A percentile compares a stretch with the other conserved stretches of the same genome.
These are phyloP conservation scores for Lordiphosa fenestrarum DNA, from an alignment of 2,888 invertebrate genomes.

Conservation along the genomic window DNA sequence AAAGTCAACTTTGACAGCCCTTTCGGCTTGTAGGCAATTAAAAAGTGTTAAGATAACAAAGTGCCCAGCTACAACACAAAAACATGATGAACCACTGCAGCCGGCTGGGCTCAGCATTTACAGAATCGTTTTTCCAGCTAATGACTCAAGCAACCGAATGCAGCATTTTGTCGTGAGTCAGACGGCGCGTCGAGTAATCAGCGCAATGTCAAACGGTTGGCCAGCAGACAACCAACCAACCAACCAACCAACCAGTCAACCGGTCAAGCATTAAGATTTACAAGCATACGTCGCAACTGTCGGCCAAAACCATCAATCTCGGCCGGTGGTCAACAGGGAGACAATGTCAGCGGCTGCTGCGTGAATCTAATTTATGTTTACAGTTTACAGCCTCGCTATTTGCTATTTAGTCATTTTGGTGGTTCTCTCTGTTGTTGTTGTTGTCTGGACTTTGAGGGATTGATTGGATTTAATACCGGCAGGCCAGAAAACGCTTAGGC, in stretches of 20 bases:
- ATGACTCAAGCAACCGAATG: constrained; percentile 53
- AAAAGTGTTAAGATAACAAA: constrained; percentile 59
- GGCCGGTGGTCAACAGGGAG: constrained; percentile 15
- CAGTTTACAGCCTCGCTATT: no score
- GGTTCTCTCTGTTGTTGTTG: no score
- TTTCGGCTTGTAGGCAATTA: constrained; percentile 44
- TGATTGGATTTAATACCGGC: no score
- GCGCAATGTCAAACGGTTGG: constrained; percentile 56
- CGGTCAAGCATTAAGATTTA: constrained; percentile 45
- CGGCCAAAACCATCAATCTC: constrained; percentile 65
- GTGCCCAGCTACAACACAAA: constrained; percentile 11
- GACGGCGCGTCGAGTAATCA: constrained; percentile 44
- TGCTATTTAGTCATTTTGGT: no score
- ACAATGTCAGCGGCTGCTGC: constrained; percentile 32
- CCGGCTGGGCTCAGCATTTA: constrained; percentile 21
- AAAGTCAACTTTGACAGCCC: constrained; percentile 9
- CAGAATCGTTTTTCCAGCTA: constrained; percentile 40
- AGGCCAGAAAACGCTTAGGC: no score
- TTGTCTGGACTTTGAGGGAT: no score
- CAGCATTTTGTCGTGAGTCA: constrained; percentile 35
- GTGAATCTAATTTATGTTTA: constrained; percentile 59
- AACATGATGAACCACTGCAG: constrained; percentile 22
- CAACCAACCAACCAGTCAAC: constrained; percentile 5
- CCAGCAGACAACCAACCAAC: constrained; percentile 13
- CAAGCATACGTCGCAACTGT: constrained; percentile 49